Evolutionary conservation across 2,888 invertebrate species (phyloP).

Genomic region (Parapristionchus giblindavisi): DNA sequence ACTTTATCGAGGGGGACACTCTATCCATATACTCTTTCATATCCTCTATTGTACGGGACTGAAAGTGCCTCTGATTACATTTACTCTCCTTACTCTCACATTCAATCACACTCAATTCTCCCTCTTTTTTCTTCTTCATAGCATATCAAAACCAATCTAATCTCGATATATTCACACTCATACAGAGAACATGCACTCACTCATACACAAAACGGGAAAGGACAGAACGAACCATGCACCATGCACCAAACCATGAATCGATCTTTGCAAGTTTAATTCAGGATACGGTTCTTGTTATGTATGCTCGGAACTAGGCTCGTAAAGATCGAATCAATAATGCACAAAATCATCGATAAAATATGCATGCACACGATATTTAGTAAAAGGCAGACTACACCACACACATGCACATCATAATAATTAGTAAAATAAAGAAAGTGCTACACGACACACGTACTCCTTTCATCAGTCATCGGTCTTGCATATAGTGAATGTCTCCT

Average conservation of each 20-base stretch:
- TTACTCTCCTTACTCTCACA: too few species aligned
- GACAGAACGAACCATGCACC: neutral
- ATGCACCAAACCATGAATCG: too few species aligned
- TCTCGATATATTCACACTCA: too few species aligned
- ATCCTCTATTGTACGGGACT: neutral
- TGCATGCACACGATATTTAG: neutral
- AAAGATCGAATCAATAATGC: too few species aligned
- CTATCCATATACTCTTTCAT: neutral
- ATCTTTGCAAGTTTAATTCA: too few species aligned
- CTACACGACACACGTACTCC: neutral
- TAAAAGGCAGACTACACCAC: neutral
- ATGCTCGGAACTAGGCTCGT: too few species aligned
- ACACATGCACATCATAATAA: neutral
- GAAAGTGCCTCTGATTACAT: too few species aligned
- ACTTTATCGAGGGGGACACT: too few species aligned
- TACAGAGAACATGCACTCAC: neutral
- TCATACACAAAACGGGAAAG: neutral
- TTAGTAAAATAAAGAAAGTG: neutral
- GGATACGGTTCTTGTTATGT: too few species aligned
- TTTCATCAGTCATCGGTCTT: slow-evolving; percentile 1
- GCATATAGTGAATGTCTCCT: slow-evolving; percentile 24
- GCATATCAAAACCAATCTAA: neutral
- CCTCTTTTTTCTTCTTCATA: neutral
- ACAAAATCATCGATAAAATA: too few species aligned
- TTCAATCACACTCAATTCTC: neutral